phyloP scores from a whole-genome alignment of 1,140 invertebrate genomes.

The Elymnias hypermnestra region DNA sequence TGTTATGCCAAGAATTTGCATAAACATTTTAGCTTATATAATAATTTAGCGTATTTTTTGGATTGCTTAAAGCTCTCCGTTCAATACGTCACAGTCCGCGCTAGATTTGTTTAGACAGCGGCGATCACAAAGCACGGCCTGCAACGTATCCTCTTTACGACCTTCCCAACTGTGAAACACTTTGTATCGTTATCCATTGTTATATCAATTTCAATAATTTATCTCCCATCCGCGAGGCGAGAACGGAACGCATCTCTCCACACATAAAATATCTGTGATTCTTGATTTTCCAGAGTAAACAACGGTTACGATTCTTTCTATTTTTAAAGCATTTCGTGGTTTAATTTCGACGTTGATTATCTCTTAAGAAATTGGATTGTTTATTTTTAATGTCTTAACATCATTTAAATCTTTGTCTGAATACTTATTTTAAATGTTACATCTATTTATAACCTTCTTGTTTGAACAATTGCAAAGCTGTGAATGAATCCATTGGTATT shows the following conservation, averaged over 20 bases:
- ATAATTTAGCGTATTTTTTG: slow-evolving; percentile 1
- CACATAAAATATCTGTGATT: slow-evolving; percentile 55
- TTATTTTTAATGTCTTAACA: slow-evolving; percentile 12
- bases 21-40: too few species aligned
- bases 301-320: slow-evolving; percentile 28
- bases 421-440: too few species aligned
- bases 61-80: slow-evolving; percentile 23
- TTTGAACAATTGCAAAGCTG: too few species aligned
- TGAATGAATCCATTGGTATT: too few species aligned
- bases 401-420: slow-evolving; percentile 4
- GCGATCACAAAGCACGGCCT: slow-evolving; percentile 58
- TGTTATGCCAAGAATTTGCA: too few species aligned
- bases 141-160: slow-evolving; percentile 67
- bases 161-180: slow-evolving; percentile 62
- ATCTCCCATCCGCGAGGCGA: slow-evolving; percentile 38
- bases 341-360: slow-evolving; percentile 32
- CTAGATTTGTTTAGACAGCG: slow-evolving; percentile 64
- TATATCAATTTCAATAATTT: slow-evolving; percentile 74
- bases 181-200: slow-evolving; percentile 65
- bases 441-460: too few species aligned
- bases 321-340: slow-evolving; percentile 27
- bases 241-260: slow-evolving; percentile 56
- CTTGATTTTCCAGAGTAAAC: slow-evolving; percentile 54
- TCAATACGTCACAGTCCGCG: slow-evolving; percentile 21
- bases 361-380: slow-evolving; percentile 14